These are phyloP conservation scores for Coremacera marginata DNA, from an alignment of 2,888 invertebrate species.

Conservation along the genomic window DNA sequence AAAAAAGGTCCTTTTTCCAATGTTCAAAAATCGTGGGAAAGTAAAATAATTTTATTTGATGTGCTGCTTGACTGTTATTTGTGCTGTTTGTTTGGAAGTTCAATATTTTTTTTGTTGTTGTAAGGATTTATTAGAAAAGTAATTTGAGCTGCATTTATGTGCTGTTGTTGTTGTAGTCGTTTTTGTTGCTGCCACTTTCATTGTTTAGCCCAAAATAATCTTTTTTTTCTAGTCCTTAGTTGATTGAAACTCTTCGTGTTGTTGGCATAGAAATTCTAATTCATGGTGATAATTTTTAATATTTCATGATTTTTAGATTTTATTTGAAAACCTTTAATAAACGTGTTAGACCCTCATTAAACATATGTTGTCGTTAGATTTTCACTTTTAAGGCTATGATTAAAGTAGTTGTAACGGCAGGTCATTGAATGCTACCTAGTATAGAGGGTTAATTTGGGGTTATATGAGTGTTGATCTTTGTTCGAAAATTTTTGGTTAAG, in stretches of 20 bases:
- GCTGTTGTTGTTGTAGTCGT: constrained; percentile 30
- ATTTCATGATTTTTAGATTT: neutral
- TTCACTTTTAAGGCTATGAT: neutral
- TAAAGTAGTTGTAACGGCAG: no score
- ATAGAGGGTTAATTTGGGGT: no score
- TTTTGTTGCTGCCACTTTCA: neutral
- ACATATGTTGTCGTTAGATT: constrained; percentile 59
- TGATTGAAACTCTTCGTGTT: neutral
- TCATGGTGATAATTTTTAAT: no score
- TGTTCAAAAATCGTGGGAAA: constrained; percentile 55
- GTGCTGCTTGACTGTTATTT: constrained; percentile 50
- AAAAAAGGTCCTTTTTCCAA: constrained; percentile 19
- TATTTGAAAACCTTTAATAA: constrained; percentile 33
- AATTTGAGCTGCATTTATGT: constrained; percentile 49
- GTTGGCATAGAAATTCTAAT: neutral
- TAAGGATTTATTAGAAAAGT: constrained; percentile 36
- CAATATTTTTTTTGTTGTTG: constrained; percentile 14
- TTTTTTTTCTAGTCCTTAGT: neutral
- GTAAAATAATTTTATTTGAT: constrained; percentile 49
- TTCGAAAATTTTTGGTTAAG: no score
- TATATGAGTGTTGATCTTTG: no score
- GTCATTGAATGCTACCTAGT: no score
- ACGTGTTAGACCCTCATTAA: constrained; percentile 63
- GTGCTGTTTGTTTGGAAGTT: constrained; percentile 19
- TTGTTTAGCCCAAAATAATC: neutral